Evolutionary conservation across 2,888 invertebrate genomes (phyloP), one percentile per base, ranked within the genome.

Genomic region (Hoplodrina blanda): DNA sequence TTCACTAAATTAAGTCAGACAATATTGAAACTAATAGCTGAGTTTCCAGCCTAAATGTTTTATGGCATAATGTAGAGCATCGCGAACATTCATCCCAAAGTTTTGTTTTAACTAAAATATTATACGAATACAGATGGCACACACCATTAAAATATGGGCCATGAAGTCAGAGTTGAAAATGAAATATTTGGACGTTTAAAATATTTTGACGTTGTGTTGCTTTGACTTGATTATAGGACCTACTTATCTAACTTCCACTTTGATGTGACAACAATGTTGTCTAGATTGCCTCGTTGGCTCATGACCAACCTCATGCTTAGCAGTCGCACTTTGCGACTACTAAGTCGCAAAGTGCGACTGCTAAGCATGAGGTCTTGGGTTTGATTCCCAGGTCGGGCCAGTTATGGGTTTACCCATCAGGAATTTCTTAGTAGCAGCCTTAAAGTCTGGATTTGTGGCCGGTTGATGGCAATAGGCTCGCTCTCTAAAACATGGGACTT

Each of bases 51-150:
- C 76, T 64, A 69, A 81, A 76, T 81, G 73, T 76, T 81, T 78
- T 75, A 65, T 64, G 54, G 56, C 49, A 41, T 63, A 76, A 62
- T 63, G 41, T 67, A 46, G 61, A 64, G 59, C 20, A 78, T 68
- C 65, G 62, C 13, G 61, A 67, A 73, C 62, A 82, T 76, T 79
- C 78, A 62, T 75, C 61, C 55, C 33, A 66, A 73, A 73, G 56
- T 81, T 37, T 70, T 73, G 65, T 65, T 80, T 81, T 68, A 68
- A 81, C 70, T 66, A 66, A 68, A 77, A 80, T 77, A 78, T 73
- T 73, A 78, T 73, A 81, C 73, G 73, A 70, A 80, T 77, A 73
- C 78, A 81, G 60, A 75, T 75, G 68, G 69, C 72, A 82, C 60
- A 62, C 8, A 69, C 67, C 72, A 72, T 82, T 79, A 76, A 72